A percentile compares a stretch with the other conserved stretches of the same genome.
These are phyloP conservation scores for Brachionus asplanchnoidis DNA, from an alignment of 1,140 invertebrate genomes.

Conservation along the genomic window DNA sequence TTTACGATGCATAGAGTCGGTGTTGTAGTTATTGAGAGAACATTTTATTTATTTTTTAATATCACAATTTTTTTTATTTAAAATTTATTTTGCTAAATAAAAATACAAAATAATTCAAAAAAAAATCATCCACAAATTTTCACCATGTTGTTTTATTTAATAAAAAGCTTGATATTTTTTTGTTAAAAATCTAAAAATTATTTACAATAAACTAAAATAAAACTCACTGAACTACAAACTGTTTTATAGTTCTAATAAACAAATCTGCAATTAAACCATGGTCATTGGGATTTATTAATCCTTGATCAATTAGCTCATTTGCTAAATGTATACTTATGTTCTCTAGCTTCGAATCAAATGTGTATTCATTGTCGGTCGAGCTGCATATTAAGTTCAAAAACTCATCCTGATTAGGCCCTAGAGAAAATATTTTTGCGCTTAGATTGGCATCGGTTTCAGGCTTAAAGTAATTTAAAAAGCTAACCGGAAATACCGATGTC, in stretches of 20 bases:
- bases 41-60: too few species aligned
- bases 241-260: slow-evolving; percentile 28
- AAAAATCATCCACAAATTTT: too few species aligned
- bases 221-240: background rate
- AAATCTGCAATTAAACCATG: slow-evolving; percentile 13
- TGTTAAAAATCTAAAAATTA: background rate
- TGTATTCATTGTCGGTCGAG: background rate
- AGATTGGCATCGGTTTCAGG: background rate
- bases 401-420: background rate
- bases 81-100: too few species aligned
- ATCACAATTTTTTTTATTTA: too few species aligned
- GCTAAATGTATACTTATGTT: slow-evolving; percentile 31
- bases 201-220: background rate
- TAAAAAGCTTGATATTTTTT: background rate
- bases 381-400: background rate
- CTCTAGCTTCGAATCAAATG: background rate
- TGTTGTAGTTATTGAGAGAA: too few species aligned
- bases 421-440: background rate
- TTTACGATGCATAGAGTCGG: too few species aligned
- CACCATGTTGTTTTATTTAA: background rate
- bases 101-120: too few species aligned
- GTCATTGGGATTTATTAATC: slow-evolving; percentile 20
- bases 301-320: slow-evolving; percentile 38
- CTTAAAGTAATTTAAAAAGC: slow-evolving; percentile 6
- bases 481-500: background rate